These are phyloP conservation scores for Ommatoiulus sabulosus DNA, from an alignment of 2,888 invertebrate genomes.

Conservation along the genomic window DNA sequence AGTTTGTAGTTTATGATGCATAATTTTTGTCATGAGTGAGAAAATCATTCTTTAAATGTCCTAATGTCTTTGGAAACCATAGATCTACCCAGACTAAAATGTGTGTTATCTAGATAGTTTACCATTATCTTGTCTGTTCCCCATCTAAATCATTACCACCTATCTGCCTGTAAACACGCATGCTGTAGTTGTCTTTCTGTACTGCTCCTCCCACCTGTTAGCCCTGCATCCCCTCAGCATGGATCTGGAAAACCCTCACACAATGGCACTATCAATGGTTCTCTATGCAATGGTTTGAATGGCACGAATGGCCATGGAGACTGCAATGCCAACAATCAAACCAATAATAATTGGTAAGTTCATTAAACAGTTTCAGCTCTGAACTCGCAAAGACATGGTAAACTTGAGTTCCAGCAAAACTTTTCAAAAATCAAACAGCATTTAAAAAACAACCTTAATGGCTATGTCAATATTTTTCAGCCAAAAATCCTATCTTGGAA, in stretches of 20 bases:
- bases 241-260: conserved; percentile 45
- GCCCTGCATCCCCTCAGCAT: conserved; percentile 55
- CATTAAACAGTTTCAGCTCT: not conserved
- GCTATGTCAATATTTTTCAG: conserved; percentile 64
- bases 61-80: no score
- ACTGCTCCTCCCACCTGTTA: conserved; percentile 49
- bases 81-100: no score
- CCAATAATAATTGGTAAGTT: conserved; percentile 58
- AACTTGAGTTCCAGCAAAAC: not conserved
- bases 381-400: not conserved
- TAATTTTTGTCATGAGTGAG: no score
- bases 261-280: conserved; percentile 55
- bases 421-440: no score
- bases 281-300: conserved; percentile 47
- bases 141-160: not conserved
- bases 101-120: not conserved
- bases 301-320: conserved; percentile 54
- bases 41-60: no score
- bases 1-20: no score
- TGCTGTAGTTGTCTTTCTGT: conserved; percentile 56
- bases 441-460: conserved; percentile 47
- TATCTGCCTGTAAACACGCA: conserved; percentile 50
- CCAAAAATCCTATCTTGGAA: conserved; percentile 66
- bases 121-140: not conserved
- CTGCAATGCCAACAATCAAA: conserved; percentile 49